Conservation (phyloP, 2,113 vertebrate genomes). For the Ia io region DNA sequence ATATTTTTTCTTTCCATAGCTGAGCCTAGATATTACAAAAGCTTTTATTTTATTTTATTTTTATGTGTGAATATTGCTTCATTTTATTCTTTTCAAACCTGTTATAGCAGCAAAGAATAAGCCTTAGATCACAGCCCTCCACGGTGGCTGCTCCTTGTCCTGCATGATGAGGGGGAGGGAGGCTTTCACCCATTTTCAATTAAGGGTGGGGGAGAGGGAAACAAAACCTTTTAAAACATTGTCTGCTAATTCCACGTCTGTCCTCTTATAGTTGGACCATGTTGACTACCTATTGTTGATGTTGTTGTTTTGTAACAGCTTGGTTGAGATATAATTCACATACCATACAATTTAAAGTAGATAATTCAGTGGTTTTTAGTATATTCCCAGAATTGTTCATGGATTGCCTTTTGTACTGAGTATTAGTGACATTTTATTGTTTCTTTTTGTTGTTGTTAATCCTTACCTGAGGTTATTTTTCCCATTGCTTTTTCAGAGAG, state of each 20-base stretch:
- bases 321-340: not conserved
- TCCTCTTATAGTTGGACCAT: not conserved
- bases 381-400: not conserved
- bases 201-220: not conserved
- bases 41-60: not conserved
- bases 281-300: not conserved
- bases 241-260: not conserved
- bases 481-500: no score
- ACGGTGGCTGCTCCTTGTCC: not conserved
- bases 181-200: not conserved
- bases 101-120: not conserved
- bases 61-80: not conserved
- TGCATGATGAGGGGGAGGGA: not conserved
- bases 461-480: no score
- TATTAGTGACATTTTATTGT: slow-evolving; percentile 7
- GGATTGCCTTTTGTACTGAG: not conserved
- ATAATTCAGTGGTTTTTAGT: not conserved
- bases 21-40: not conserved
- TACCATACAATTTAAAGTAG: not conserved
- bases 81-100: slow-evolving; percentile 22
- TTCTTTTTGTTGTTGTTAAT: not conserved
- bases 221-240: not conserved
- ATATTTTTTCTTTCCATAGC: not conserved
- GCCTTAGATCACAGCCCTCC: not conserved
- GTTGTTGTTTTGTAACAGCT: not conserved